These are phyloP conservation scores for Eurytoma adleriae DNA, from an alignment of 2,888 invertebrate species.

Conservation along the genomic window DNA sequence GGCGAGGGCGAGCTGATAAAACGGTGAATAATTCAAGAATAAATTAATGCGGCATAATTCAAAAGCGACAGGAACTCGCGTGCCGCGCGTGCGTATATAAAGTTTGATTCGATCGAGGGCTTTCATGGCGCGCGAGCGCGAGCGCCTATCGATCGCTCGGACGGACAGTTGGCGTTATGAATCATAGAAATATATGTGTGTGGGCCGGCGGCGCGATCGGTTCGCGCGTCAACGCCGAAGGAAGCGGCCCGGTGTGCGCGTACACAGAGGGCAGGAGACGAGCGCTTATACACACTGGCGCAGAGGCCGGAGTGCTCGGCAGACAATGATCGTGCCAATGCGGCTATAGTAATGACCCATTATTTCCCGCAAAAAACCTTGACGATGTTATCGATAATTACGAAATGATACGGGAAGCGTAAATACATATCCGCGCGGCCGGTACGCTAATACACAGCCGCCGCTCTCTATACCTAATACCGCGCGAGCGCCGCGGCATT, in stretches of 20 bases:
- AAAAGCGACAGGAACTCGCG: conserved; percentile 54
- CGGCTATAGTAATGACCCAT: conserved; percentile 72
- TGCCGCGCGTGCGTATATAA: conserved; percentile 54
- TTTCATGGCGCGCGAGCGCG: conserved; percentile 22
- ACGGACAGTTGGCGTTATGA: conserved; percentile 57
- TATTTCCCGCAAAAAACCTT: conserved; percentile 75
- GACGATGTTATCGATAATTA: conserved; percentile 76
- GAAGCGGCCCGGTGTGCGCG: background rate
- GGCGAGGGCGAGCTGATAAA: conserved; percentile 50
- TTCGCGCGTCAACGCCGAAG: conserved; percentile 29
- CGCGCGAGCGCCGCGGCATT: conserved; percentile 64
- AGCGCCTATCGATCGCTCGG: conserved; percentile 46
- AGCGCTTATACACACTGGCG: conserved; percentile 5
- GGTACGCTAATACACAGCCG: conserved; percentile 65
- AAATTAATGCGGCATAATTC: conserved; percentile 56
- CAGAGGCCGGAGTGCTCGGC: background rate
- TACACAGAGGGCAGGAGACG: conserved; percentile 12
- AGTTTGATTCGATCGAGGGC: conserved; percentile 55
- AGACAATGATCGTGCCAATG: conserved; percentile 57
- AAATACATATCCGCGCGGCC: conserved; percentile 71
- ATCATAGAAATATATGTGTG: conserved; percentile 59
- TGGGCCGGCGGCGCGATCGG: conserved; percentile 48
- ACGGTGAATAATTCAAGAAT: conserved; percentile 56
- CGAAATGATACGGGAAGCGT: conserved; percentile 75
- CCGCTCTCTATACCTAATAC: conserved; percentile 56